A percentile compares a stretch with the other conserved stretches of the same genome.
phyloP scores from a whole-genome alignment of 1,140 invertebrate genomes.

The Tribolium madens region DNA sequence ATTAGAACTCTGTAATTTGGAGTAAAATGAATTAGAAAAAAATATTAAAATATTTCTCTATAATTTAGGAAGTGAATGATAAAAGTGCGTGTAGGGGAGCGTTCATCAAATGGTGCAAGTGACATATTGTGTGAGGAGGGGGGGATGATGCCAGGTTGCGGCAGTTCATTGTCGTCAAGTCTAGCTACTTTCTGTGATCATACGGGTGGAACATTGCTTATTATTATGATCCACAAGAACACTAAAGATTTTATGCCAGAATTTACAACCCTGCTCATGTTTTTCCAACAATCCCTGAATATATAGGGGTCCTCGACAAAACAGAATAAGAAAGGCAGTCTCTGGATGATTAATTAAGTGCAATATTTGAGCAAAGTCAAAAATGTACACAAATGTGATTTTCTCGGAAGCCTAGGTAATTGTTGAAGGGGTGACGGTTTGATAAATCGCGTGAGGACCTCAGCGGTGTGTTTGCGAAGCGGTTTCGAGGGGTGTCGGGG shows the following conservation, averaged over 20 bases:
- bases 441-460: conserved; percentile 12
- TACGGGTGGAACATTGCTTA: conserved; percentile 37
- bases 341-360: conserved; percentile 38
- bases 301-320: conserved; percentile 21
- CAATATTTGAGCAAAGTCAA: background rate
- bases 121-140: conserved; percentile 9
- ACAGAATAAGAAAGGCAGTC: conserved; percentile 12
- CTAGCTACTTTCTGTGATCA: conserved; percentile 7
- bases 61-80: too few relatives aligned
- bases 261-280: conserved; percentile 40
- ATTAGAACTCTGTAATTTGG: too few relatives aligned
- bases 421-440: conserved; percentile 23
- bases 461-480: conserved; percentile 19
- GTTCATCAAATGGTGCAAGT: conserved; percentile 11
- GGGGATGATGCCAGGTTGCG: background rate
- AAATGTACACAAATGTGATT: background rate
- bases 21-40: too few relatives aligned
- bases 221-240: conserved; percentile 43
- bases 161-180: conserved; percentile 3
- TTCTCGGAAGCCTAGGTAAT: background rate
- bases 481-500: conserved; percentile 6
- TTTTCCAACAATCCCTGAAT: conserved; percentile 29
- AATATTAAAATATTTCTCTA: too few relatives aligned
- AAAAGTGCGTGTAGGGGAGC: too few relatives aligned
- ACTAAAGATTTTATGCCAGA: conserved; percentile 42